These are phyloP conservation scores for Nesoenas mayeri DNA, from an alignment of 2,113 vertebrate genomes.

Conservation along the genomic window DNA sequence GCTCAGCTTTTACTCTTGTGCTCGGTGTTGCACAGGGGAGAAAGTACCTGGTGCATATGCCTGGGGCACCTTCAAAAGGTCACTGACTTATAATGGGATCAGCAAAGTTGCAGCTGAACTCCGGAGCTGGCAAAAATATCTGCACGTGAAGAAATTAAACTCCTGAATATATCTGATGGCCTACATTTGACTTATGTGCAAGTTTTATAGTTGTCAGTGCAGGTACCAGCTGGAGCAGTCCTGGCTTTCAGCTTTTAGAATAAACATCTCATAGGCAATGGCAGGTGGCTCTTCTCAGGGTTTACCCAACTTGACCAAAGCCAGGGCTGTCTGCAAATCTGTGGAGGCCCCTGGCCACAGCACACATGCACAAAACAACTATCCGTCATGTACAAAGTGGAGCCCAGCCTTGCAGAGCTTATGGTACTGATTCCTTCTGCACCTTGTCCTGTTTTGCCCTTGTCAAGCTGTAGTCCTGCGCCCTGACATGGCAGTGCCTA, in stretches of 20 bases:
- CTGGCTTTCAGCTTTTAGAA: neutral
- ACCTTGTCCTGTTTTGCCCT: neutral
- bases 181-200: neutral
- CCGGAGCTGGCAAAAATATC: neutral
- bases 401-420: neutral
- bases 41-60: neutral
- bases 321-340: neutral
- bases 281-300: neutral
- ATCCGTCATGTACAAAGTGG: accelerated
- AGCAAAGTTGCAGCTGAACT: neutral
- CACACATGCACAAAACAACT: neutral
- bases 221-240: neutral
- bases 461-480: neutral
- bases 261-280: neutral
- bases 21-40: neutral
- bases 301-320: accelerated
- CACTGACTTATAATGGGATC: neutral
- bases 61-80: accelerated
- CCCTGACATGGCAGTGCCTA: neutral
- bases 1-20: neutral
- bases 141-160: neutral
- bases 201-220: neutral
- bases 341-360: neutral
- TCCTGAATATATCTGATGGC: neutral
- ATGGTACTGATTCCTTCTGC: neutral